Percentiles rank a stretch among this genome's conserved stretches.
These are phyloP conservation scores for Tigriopus japonicus DNA, from an alignment of 1,140 invertebrate genomes.

Conservation along the genomic window DNA sequence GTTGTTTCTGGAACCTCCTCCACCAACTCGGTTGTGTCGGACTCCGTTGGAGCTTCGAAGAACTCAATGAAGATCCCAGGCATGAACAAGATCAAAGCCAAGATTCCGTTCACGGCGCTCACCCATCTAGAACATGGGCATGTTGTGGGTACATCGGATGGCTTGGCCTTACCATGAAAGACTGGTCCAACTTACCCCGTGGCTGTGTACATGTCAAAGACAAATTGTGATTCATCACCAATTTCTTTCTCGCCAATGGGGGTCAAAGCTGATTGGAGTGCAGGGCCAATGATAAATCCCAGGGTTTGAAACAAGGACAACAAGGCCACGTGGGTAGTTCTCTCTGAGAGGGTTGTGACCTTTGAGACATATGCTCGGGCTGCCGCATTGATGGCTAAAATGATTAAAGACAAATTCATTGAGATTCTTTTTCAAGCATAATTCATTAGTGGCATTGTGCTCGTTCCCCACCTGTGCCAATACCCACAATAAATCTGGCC, in stretches of 20 bases:
- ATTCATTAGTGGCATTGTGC: too few species aligned
- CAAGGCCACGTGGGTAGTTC: constrained; percentile 62
- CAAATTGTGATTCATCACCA: constrained; percentile 24
- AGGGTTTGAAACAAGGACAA: constrained; percentile 66
- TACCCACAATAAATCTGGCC: constrained; percentile 57
- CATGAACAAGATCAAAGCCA: constrained; percentile 21
- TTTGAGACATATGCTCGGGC: constrained; percentile 67
- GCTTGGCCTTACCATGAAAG: too few species aligned
- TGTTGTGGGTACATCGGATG: not conserved
- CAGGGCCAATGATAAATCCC: constrained; percentile 67
- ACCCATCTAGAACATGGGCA: not conserved
- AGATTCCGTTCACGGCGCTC: not conserved
- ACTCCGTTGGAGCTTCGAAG: constrained; percentile 48
- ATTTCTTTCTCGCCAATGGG: constrained; percentile 16
- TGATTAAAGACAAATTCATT: too few species aligned
- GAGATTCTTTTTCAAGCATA: too few species aligned
- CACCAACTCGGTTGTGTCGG: constrained; percentile 44
- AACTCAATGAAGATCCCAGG: constrained; percentile 47
- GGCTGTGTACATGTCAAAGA: constrained; percentile 72
- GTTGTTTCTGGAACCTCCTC: constrained; percentile 46
- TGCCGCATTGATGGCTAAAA: constrained; percentile 31
- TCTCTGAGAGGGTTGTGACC: constrained; percentile 54
- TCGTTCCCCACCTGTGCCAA: constrained; percentile 41
- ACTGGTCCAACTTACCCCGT: constrained; percentile 31
- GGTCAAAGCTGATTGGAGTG: constrained; percentile 20